phyloP scores from a whole-genome alignment of 2,888 invertebrate species.

The Drosophila bunnanda region DNA sequence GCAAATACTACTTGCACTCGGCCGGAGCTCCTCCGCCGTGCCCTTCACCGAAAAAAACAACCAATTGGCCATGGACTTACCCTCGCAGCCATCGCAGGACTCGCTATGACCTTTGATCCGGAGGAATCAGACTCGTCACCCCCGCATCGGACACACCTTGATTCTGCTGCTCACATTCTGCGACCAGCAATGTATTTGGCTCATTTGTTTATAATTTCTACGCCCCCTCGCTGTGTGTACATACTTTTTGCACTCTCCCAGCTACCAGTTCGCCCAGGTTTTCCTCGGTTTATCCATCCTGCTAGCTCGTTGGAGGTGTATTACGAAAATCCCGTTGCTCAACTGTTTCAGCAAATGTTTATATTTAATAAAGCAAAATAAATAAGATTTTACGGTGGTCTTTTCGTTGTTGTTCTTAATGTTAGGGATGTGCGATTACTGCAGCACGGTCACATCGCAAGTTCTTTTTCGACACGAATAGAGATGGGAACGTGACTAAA shows the following conservation, averaged over 20 bases:
- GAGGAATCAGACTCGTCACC: conserved; percentile 8
- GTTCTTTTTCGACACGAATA: not conserved
- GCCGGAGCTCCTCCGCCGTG: not conserved
- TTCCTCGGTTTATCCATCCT: not conserved
- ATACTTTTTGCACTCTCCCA: conserved; percentile 35
- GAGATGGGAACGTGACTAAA: not conserved
- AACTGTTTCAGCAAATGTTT: not conserved
- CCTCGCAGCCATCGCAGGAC: conserved; percentile 8
- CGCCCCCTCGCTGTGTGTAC: conserved; percentile 31
- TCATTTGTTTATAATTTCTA: conserved; percentile 43
- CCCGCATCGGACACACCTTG: conserved; percentile 24
- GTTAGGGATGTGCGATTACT: conserved; percentile 23
- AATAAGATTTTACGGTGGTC: conserved; percentile 30
- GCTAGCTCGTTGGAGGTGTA: no score
- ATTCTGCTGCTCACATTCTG: conserved; percentile 21
- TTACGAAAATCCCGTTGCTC: not conserved
- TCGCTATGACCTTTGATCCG: not conserved
- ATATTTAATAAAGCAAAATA: conserved; percentile 6
- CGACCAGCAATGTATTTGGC: conserved; percentile 1
- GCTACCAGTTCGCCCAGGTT: not conserved
- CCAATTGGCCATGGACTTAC: conserved; percentile 17
- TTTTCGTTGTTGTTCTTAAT: conserved; percentile 41
- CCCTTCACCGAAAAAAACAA: conserved; percentile 23
- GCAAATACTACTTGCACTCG: conserved; percentile 5
- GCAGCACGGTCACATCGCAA: not conserved